Evolutionary conservation across 1,140 invertebrate species (phyloP).

Genomic region (Leguminivora glycinivorella): DNA sequence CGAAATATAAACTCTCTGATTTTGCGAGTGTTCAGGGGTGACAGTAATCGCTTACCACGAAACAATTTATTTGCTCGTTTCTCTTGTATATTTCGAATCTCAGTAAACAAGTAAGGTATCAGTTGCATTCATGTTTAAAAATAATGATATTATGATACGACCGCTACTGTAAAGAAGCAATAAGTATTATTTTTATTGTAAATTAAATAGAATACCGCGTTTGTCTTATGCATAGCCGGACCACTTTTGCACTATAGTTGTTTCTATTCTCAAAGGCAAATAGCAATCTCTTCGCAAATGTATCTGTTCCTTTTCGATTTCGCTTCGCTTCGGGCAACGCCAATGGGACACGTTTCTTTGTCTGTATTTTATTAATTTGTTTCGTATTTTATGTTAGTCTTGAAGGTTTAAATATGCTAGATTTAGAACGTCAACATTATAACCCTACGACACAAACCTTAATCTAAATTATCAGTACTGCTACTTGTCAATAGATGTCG

Average conservation of each 20-base stretch:
- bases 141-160: neutral
- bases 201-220: neutral
- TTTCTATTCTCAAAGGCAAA: conserved; percentile 15
- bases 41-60: too few species aligned
- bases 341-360: neutral
- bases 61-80: too few species aligned
- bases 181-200: neutral
- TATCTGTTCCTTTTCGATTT: conserved; percentile 12
- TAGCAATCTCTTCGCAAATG: conserved; percentile 4
- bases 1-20: too few species aligned
- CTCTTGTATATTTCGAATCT: too few species aligned
- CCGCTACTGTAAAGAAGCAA: neutral
- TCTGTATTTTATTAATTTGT: neutral
- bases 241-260: conserved; percentile 8
- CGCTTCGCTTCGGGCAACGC: neutral
- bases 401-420: neutral
- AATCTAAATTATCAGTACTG: too few species aligned
- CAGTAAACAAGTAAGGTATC: too few species aligned
- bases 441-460: too few species aligned
- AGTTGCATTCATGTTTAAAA: too few species aligned
- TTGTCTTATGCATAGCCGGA: neutral
- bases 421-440: too few species aligned
- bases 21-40: too few species aligned
- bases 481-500: too few species aligned
- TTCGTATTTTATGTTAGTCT: neutral